Base-by-base conservation (phyloP, 2,113 vertebrate species). In the Rafetus swinhoei region DNA sequence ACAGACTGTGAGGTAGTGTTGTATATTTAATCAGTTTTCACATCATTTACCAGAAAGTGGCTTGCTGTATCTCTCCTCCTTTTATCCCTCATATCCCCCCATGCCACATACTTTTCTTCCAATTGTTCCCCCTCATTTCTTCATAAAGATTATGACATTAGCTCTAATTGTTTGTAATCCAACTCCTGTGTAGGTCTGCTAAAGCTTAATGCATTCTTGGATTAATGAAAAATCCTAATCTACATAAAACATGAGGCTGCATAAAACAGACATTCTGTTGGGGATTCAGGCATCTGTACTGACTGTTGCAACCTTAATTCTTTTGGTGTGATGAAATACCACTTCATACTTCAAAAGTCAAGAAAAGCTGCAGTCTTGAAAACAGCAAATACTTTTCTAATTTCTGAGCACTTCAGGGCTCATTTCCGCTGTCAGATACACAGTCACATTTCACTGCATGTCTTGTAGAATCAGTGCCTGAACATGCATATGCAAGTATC, bases 121-220 rank as follows among this genome's bases (percentile, higher is more conserved):
- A 4, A 7, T 92, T 92, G 88, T 35, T 85, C 96, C 93, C 56
- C 11, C 45, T 84, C 59, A 62, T 10, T 81, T 96, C 65, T 93
- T 85, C 50, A 83, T 77, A 92, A 92, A 91, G 54, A 84, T 88
- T 86, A 94, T 92, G 59, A 88, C 15, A 96, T 90, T 92, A 97
- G 24, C 35, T 88, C 16, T 92, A 82, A 74, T 92, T 95, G 85
- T 96, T 95, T 97, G 45, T 90, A 97, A 92, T 93, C 85, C 18
- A 94, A 32, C 89, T 97, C 79, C 95, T 96, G 35, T 93, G 82
- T 94, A 82, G 60, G 14, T 95, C 16, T 56, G 90, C 97, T 97
- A 97, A 97, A 96, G 13, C 88, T 97, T 95, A 97, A 96, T 96
- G 60, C 50, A 93, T 79, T 94, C 82, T 90, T 94, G 35, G 14